Conservation (phyloP, 2,797 vertebrate species). For the Cyclopterus lumpus region DNA sequence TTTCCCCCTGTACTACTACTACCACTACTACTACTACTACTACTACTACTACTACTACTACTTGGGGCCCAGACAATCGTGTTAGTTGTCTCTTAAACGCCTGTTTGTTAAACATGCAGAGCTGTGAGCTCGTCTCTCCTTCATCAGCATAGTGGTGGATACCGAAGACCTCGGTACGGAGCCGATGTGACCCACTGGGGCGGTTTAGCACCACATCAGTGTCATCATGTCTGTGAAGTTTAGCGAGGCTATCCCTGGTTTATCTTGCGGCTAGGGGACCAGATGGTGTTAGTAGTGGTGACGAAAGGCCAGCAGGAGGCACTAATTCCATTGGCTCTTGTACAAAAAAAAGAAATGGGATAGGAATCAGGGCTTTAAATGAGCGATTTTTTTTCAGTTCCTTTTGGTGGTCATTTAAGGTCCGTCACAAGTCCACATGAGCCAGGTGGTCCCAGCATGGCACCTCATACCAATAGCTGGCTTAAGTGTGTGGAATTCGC, state of each 20-base stretch:
- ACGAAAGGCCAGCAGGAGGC: constrained; percentile 69
- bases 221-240: constrained; percentile 42
- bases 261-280: constrained; percentile 57
- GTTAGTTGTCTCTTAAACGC: background rate
- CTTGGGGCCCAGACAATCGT: background rate
- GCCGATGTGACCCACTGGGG: constrained; percentile 6
- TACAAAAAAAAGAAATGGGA: constrained; percentile 29
- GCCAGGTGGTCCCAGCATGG: constrained; percentile 6
- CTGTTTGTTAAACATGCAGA: constrained; percentile 12
- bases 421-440: background rate
- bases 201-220: constrained; percentile 21
- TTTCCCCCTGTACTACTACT: background rate
- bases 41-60: background rate
- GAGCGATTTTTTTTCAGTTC: background rate
- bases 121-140: background rate
- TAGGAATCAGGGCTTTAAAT: constrained; percentile 26
- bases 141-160: background rate
- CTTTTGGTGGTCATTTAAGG: constrained; percentile 8
- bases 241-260: constrained; percentile 52
- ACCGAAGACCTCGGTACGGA: background rate
- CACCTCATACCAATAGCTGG: constrained; percentile 28
- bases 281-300: constrained; percentile 71
- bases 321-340: constrained; percentile 60
- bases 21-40: too few species aligned
- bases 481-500: constrained; percentile 35